A percentile compares a stretch with the other conserved stretches of the same genome.
Conservation (phyloP, 2,888 invertebrate species). For the Camptogramma bilineatum region DNA sequence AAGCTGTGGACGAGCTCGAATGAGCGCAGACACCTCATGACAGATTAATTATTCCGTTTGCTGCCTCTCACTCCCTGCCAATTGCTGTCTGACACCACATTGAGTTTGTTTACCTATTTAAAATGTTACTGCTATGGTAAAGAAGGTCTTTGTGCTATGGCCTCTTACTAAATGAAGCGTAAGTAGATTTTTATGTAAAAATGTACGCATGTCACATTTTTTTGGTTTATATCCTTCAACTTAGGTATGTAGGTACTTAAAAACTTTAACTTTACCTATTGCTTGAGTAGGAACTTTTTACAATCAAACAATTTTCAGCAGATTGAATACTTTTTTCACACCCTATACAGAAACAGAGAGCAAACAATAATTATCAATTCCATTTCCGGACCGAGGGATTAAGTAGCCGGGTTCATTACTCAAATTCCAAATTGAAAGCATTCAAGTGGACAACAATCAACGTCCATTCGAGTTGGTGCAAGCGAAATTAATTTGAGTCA, state of each 20-base stretch:
- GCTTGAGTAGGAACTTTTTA: too few relatives aligned
- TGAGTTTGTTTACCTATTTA: conserved; percentile 15
- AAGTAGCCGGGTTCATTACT: conserved; percentile 24
- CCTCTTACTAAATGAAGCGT: too few relatives aligned
- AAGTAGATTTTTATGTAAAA: too few relatives aligned
- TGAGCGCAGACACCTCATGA: conserved; percentile 62
- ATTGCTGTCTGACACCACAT: conserved; percentile 39
- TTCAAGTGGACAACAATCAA: conserved; percentile 42
- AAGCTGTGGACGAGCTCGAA: conserved; percentile 50
- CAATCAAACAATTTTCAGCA: not conserved
- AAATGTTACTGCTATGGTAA: not conserved
- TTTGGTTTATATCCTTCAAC: too few relatives aligned
- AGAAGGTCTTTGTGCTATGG: too few relatives aligned
- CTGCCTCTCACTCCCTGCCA: conserved; percentile 46
- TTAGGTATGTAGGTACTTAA: too few relatives aligned
- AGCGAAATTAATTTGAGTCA: conserved; percentile 53
- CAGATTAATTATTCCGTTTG: conserved; percentile 72
- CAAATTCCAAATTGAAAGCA: conserved; percentile 26
- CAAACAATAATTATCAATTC: conserved; percentile 20
- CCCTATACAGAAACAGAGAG: not conserved
- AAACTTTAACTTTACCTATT: too few relatives aligned
- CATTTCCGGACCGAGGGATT: conserved; percentile 18
- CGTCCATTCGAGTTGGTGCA: conserved; percentile 38
- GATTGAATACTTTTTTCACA: not conserved
- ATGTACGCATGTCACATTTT: too few relatives aligned